Percentiles rank a stretch among this genome's conserved stretches.
phyloP scores from a whole-genome alignment of 2,113 vertebrate genomes.

The Aphyosemion australe region DNA sequence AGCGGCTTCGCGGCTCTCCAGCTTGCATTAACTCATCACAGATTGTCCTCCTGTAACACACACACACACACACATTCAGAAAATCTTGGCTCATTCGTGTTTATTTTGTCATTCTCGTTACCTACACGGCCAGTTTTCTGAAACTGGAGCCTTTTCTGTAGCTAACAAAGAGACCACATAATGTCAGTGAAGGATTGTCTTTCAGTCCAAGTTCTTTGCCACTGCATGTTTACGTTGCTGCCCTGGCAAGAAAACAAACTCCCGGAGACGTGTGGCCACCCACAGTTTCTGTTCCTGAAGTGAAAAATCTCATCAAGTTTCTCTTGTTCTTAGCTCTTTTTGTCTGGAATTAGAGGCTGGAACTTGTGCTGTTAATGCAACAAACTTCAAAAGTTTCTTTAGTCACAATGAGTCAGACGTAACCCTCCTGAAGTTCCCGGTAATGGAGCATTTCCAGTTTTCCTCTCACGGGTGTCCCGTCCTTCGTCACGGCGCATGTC shows the following conservation, averaged over 20 bases:
- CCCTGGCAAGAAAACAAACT: constrained; percentile 15
- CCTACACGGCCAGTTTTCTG: constrained; percentile 42
- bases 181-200: constrained; percentile 47
- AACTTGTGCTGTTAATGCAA: background rate
- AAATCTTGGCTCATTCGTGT: constrained; percentile 30
- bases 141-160: constrained; percentile 35
- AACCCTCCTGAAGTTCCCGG: background rate
- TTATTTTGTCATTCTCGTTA: constrained; percentile 46
- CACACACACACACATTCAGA: background rate
- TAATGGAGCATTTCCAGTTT: constrained; percentile 31
- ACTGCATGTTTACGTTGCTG: constrained; percentile 34
- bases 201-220: constrained; percentile 26
- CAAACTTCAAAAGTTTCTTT: background rate
- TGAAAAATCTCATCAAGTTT: background rate
- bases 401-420: background rate
- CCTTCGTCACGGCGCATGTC: constrained; percentile 11
- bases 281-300: background rate
- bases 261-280: constrained; percentile 17
- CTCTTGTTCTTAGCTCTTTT: background rate
- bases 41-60: constrained; percentile 1
- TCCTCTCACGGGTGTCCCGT: constrained; percentile 2
- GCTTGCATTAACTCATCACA: constrained; percentile 29
- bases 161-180: constrained; percentile 55
- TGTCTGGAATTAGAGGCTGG: background rate
- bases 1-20: constrained; percentile 33